A percentile compares a stretch with the other conserved stretches of the same genome.
These are phyloP conservation scores for Herpailurus yagouaroundi DNA, from an alignment of 2,113 vertebrate species.

Conservation along the genomic window DNA sequence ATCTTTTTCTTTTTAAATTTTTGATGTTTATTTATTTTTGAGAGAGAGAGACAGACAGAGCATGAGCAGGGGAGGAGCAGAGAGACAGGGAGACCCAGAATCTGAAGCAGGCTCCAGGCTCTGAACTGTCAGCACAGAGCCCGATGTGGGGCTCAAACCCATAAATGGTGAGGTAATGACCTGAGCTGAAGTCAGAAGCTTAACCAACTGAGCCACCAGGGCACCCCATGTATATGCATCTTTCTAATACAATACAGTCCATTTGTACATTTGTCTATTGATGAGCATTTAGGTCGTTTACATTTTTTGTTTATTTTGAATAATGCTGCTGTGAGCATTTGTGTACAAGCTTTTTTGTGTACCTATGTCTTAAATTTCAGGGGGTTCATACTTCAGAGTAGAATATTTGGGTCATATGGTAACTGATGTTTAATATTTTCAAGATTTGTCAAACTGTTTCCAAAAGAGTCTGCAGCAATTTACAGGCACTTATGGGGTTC, in stretches of 20 bases:
- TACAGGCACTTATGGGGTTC: not conserved
- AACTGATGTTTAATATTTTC: not conserved
- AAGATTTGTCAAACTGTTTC: not conserved
- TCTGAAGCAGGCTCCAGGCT: too few species aligned
- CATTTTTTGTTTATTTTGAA: constrained; percentile 8
- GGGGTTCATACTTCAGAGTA: not conserved
- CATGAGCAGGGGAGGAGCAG: too few species aligned
- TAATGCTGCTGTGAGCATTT: not conserved
- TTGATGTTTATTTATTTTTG: too few species aligned
- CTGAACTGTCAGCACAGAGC: too few species aligned
- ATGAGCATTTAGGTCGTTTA: not conserved
- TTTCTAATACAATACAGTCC: not conserved
- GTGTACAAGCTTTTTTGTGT: not conserved
- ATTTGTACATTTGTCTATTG: not conserved
- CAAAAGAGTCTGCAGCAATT: not conserved
- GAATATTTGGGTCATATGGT: not conserved
- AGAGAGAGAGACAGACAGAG: too few species aligned
- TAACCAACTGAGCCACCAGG: too few species aligned
- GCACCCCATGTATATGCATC: not conserved
- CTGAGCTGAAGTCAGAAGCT: too few species aligned
- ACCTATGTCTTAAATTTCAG: not conserved
- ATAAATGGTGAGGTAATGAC: too few species aligned
- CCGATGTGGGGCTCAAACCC: too few species aligned
- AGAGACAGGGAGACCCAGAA: too few species aligned
- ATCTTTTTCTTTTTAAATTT: too few species aligned